Conservation (phyloP, 2,113 vertebrate species). For the Rhea pennata region DNA sequence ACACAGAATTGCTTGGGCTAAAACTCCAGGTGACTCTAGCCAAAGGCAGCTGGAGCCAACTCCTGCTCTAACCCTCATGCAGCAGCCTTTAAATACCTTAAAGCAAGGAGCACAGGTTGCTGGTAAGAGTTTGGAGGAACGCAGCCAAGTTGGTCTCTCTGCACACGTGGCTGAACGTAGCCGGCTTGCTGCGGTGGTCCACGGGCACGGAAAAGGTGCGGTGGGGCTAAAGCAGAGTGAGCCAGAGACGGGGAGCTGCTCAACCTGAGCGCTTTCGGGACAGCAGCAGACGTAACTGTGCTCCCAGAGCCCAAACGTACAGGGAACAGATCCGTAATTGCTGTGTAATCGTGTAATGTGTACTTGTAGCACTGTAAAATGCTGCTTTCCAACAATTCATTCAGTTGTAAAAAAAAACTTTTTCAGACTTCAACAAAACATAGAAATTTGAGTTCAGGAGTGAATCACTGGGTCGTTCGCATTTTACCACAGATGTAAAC, state of each 20-base stretch:
- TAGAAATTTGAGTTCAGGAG: neutral
- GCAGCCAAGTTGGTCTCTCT: neutral
- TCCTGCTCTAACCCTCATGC: neutral
- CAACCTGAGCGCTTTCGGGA: neutral
- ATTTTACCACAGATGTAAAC: neutral
- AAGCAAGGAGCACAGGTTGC: neutral
- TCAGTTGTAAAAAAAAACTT: neutral
- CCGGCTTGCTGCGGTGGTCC: neutral
- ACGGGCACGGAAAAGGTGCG: neutral
- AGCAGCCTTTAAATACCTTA: neutral
- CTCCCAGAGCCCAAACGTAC: neutral
- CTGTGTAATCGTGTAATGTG: neutral
- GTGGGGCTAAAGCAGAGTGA: neutral
- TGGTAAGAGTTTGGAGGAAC: neutral
- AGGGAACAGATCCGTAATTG: rapidly evolving
- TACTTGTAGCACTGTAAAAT: neutral
- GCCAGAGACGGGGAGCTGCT: neutral
- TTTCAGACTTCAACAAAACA: neutral
- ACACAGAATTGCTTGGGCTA: neutral
- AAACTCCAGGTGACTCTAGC: neutral
- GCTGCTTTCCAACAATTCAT: neutral
- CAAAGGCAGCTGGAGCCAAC: neutral
- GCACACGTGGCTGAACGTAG: rapidly evolving
- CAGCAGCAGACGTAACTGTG: neutral
- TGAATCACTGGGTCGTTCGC: neutral